Percentiles rank a stretch among this genome's conserved stretches.
Conservation (phyloP, 2,113 vertebrate species). For the Gobius niger region DNA sequence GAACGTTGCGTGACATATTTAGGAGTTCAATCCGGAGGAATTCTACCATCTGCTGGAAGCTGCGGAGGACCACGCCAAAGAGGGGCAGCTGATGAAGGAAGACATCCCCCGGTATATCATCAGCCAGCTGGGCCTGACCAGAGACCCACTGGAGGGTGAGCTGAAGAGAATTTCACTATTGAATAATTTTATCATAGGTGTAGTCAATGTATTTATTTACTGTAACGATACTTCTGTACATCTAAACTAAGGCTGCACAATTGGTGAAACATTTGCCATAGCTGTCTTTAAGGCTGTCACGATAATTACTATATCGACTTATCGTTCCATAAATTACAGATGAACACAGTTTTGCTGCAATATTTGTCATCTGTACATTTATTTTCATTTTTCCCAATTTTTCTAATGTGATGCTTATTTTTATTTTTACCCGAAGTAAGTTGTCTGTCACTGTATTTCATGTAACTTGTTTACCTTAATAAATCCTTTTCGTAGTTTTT, state of each 20-base stretch:
- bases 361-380: too few species aligned
- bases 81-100: constrained; percentile 95
- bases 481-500: too few species aligned
- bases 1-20: not conserved
- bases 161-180: not conserved
- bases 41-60: constrained; percentile 98
- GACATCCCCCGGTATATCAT: constrained; percentile 98
- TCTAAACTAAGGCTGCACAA: not conserved
- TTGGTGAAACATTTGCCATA: not conserved
- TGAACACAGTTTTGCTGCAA: too few species aligned
- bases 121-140: constrained; percentile 93
- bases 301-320: too few species aligned
- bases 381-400: too few species aligned
- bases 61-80: constrained; percentile 97
- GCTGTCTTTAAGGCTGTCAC: too few species aligned
- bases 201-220: not conserved
- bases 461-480: too few species aligned
- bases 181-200: not conserved
- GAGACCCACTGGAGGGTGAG: constrained; percentile 96
- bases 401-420: too few species aligned
- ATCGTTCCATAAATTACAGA: too few species aligned
- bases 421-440: too few species aligned
- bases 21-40: constrained; percentile 99
- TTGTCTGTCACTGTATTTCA: too few species aligned
- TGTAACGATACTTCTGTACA: not conserved